Conservation (phyloP, 35 echinoderm and acorn worm species). For the Apostichopus japonicus region DNA sequence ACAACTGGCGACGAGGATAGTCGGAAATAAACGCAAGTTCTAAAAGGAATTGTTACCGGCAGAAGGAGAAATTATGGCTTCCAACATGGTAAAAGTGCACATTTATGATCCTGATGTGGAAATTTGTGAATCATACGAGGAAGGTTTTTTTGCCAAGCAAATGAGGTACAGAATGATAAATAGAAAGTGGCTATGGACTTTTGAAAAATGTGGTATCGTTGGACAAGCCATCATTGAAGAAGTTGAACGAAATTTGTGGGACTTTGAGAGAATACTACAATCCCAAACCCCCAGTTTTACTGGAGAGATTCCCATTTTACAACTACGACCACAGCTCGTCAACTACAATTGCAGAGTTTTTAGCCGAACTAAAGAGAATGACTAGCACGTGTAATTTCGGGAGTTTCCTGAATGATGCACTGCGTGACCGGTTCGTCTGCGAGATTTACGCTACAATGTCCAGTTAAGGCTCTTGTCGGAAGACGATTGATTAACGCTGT, state of each 20-base stretch:
- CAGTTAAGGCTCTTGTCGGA: slow-evolving; percentile 20
- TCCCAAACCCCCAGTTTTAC: slow-evolving; percentile 12
- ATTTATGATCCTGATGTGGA: no score
- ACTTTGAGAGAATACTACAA: neutral
- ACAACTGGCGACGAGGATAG: no score
- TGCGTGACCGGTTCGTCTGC: slow-evolving; percentile 12
- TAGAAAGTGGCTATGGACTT: slow-evolving; percentile 26
- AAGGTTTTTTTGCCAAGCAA: neutral
- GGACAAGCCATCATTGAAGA: neutral
- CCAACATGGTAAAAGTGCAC: no score
- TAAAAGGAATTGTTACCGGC: no score
- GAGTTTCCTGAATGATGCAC: no score
- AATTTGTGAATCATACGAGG: no score
- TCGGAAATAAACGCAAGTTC: no score
- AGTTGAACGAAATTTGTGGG: neutral
- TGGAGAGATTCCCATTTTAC: slow-evolving; percentile 19
- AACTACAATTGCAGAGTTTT: neutral
- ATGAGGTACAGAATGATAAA: neutral
- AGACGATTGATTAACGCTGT: neutral
- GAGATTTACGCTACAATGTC: neutral
- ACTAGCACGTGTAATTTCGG: slow-evolving; percentile 23
- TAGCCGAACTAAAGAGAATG: slow-evolving; percentile 19
- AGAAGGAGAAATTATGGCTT: no score
- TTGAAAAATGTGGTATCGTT: neutral
- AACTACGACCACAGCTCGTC: neutral